These are phyloP conservation scores for Mimas tiliae DNA, from an alignment of 2,888 invertebrate species.

Conservation along the genomic window DNA sequence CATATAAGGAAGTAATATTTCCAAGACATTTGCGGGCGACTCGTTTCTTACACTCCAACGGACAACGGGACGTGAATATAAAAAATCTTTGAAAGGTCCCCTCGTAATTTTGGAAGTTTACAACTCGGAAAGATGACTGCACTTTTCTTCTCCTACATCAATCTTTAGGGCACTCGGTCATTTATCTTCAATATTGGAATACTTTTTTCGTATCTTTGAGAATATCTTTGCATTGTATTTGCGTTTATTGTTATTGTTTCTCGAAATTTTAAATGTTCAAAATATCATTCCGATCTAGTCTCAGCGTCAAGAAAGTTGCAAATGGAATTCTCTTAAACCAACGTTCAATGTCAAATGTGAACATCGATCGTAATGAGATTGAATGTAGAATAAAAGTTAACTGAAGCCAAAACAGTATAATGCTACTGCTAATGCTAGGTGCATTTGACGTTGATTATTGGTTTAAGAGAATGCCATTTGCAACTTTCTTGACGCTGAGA, in stretches of 20 bases:
- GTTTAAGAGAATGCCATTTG: too few species aligned
- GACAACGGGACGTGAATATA: slow-evolving; percentile 43
- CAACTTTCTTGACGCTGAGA: too few species aligned
- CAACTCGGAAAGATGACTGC: slow-evolving; percentile 26
- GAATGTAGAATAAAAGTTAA: too few species aligned
- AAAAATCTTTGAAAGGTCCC: slow-evolving; percentile 36
- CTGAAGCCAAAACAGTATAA: too few species aligned
- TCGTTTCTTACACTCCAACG: slow-evolving; percentile 51
- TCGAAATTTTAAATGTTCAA: too few species aligned
- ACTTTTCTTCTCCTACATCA: slow-evolving; percentile 15
- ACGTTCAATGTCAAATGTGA: too few species aligned
- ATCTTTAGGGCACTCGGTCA: slow-evolving; percentile 15
- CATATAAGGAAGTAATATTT: slow-evolving; percentile 35
- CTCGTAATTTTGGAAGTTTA: slow-evolving; percentile 28
- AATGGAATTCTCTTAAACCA: too few species aligned
- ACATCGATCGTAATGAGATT: too few species aligned
- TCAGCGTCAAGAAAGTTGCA: too few species aligned
- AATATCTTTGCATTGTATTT: not conserved
- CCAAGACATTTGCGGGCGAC: slow-evolving; percentile 50
- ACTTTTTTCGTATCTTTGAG: not conserved
- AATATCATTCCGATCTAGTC: too few species aligned
- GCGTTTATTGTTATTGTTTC: not conserved
- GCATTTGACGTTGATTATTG: too few species aligned
- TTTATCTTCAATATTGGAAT: not conserved
- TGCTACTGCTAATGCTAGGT: too few species aligned